Evolutionary conservation across 2,113 vertebrate species (phyloP).

Genomic region (Tragelaphus scriptus): DNA sequence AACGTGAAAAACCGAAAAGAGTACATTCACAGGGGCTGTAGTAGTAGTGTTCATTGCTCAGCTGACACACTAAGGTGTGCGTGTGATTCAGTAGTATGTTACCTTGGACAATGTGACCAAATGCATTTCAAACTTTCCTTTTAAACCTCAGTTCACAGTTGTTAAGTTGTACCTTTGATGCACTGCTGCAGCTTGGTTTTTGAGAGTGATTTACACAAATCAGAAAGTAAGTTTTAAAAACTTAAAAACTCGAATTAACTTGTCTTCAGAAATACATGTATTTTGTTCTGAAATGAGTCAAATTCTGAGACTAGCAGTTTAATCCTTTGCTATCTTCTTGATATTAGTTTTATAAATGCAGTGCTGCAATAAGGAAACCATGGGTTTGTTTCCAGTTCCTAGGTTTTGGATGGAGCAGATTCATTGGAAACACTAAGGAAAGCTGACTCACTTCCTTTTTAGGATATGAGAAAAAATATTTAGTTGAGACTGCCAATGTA

Average conservation of each 20-base stretch:
- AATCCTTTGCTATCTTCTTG: constrained; percentile 22
- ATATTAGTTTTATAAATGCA: constrained; percentile 52
- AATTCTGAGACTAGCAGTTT: constrained; percentile 6
- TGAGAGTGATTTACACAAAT: constrained; percentile 11
- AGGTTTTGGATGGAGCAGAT: constrained; percentile 33
- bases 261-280: neutral
- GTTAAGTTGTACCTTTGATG: constrained; percentile 10
- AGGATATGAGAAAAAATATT: constrained; percentile 24
- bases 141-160: neutral
- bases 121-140: neutral
- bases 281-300: constrained; percentile 6
- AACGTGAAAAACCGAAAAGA: neutral
- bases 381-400: constrained; percentile 47
- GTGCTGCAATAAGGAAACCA: constrained; percentile 10
- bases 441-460: constrained; percentile 55
- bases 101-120: neutral
- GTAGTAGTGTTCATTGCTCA: neutral
- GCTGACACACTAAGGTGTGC: neutral
- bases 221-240: constrained; percentile 3
- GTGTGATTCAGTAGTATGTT: neutral
- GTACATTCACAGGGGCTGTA: neutral
- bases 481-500: constrained; percentile 35
- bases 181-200: neutral
- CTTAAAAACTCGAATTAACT: neutral
- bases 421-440: constrained; percentile 60